Percentiles rank a stretch among this genome's conserved stretches.
phyloP scores from a whole-genome alignment of 2,797 vertebrate species.

The Pitangus sulphuratus region DNA sequence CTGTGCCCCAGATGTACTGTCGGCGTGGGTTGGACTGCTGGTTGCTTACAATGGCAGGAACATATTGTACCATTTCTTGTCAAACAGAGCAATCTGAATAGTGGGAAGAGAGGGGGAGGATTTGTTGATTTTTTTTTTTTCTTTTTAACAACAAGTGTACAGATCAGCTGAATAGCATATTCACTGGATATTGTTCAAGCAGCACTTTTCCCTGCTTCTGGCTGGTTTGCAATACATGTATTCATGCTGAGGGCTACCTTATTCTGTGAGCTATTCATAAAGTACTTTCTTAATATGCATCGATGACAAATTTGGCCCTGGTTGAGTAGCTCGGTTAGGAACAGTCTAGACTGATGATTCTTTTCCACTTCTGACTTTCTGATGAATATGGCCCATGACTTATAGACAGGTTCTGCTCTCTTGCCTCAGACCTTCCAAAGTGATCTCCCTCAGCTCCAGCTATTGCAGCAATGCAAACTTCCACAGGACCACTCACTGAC shows the following conservation, averaged over 20 bases:
- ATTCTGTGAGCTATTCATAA: conserved; percentile 2
- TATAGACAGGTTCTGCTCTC: background rate
- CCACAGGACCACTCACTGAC: background rate
- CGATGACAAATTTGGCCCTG: background rate
- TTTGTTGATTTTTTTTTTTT: background rate
- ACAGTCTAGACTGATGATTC: background rate
- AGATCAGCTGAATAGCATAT: conserved; percentile 16
- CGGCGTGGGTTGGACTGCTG: background rate
- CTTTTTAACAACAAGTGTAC: background rate
- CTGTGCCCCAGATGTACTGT: background rate
- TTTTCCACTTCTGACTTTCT: background rate
- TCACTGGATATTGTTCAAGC: conserved; percentile 11
- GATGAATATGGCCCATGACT: background rate
- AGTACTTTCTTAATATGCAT: conserved; percentile 4
- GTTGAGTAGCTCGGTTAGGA: conserved; percentile 1
- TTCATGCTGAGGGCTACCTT: conserved; percentile 16
- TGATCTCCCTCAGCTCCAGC: background rate
- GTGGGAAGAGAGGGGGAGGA: background rate
- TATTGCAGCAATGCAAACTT: background rate
- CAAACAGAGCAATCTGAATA: background rate
- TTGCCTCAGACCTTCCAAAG: background rate
- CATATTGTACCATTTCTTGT: background rate
- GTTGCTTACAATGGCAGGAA: background rate
- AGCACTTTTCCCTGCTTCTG: conserved; percentile 15
- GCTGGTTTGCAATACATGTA: background rate